These are phyloP conservation scores for Coptodon rendalli DNA, from an alignment of 2,113 vertebrate species.

Conservation along the genomic window DNA sequence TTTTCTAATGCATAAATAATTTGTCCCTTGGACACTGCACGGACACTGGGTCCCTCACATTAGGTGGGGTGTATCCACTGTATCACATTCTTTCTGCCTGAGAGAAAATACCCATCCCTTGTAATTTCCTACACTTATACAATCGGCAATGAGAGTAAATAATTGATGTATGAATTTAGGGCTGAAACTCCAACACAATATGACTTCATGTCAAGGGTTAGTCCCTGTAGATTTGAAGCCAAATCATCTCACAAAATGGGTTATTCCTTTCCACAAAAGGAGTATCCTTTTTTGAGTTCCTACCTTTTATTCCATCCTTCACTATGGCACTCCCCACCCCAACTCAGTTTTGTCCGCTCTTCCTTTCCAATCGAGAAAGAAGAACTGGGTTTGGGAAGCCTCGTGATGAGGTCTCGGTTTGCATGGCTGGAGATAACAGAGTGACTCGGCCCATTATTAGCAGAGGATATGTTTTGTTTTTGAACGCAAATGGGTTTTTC, in stretches of 20 bases:
- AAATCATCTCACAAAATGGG: constrained; percentile 95
- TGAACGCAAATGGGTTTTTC: constrained; percentile 83
- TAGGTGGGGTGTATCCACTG: constrained; percentile 85
- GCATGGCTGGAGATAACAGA: constrained; percentile 80
- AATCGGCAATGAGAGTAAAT: constrained; percentile 93
- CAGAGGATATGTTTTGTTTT: constrained; percentile 82
- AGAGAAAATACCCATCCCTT: constrained; percentile 97
- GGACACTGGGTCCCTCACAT: constrained; percentile 84
- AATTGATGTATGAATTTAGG: constrained; percentile 99
- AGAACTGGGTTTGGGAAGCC: constrained; percentile 58
- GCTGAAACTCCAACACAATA: constrained; percentile 98
- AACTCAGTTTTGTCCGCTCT: not conserved
- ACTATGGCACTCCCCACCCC: not conserved
- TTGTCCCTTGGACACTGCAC: constrained; percentile 70
- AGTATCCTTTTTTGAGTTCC: constrained; percentile 24
- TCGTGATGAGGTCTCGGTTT: constrained; percentile 85
- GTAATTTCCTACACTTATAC: constrained; percentile 99
- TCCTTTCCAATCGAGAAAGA: constrained; percentile 51
- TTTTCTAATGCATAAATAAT: constrained; percentile 99
- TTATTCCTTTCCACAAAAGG: constrained; percentile 76
- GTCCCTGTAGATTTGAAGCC: constrained; percentile 93
- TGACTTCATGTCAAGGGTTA: constrained; percentile 99
- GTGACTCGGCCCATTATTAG: constrained; percentile 74
- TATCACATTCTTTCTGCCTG: constrained; percentile 99
- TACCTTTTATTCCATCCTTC: constrained; percentile 17